Conservation (phyloP, 2,113 vertebrate genomes). For the Megaceryle maxima region DNA sequence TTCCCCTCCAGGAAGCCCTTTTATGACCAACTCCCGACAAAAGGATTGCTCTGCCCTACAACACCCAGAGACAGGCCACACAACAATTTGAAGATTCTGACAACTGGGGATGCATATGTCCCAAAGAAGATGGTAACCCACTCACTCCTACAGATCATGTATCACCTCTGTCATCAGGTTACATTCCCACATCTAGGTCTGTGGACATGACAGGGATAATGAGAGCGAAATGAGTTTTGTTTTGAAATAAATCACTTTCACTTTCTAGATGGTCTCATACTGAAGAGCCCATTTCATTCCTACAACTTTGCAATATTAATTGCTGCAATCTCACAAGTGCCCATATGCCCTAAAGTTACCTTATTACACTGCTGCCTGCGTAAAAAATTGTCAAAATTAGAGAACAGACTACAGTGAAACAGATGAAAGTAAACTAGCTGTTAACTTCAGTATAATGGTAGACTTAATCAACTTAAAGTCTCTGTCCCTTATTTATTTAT, state of each 20-base stretch:
- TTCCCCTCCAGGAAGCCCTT: neutral
- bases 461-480: neutral
- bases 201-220: neutral
- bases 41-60: neutral
- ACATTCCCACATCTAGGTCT: neutral
- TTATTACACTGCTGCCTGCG: neutral
- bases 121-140: neutral
- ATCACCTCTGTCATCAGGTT: neutral
- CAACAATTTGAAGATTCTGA: neutral
- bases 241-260: neutral
- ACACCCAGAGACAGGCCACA: neutral
- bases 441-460: neutral
- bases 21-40: neutral
- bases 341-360: neutral
- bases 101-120: rapidly evolving
- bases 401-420: neutral
- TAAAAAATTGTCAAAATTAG: neutral
- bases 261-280: neutral
- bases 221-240: neutral
- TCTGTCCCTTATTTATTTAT: slow-evolving; percentile 34
- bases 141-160: neutral
- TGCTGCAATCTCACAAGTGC: neutral
- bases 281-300: neutral
- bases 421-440: neutral
- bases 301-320: neutral